Percentiles rank a stretch among this genome's conserved stretches.
Conservation (phyloP, 2,888 invertebrate genomes). For the Pterostichus niger region DNA sequence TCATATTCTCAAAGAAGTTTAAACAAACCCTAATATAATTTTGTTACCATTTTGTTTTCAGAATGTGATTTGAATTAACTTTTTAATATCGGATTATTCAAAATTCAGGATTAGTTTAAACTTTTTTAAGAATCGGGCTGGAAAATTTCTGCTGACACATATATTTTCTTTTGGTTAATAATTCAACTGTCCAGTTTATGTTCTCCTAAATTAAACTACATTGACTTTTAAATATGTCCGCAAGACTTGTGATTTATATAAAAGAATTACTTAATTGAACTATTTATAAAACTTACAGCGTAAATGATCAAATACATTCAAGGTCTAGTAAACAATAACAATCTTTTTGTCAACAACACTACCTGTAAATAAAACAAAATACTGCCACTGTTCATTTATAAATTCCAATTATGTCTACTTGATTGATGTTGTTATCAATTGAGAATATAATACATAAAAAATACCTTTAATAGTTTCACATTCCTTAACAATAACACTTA, state of each 20-base stretch:
- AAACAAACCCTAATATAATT: too few relatives aligned
- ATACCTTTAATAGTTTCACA: constrained; percentile 39
- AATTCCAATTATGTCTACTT: constrained; percentile 35
- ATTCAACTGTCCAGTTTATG: too few relatives aligned
- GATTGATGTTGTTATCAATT: constrained; percentile 38
- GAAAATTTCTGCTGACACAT: too few relatives aligned
- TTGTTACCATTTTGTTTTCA: too few relatives aligned
- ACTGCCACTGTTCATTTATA: constrained; percentile 15
- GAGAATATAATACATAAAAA: constrained; percentile 3
- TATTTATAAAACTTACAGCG: constrained; percentile 20
- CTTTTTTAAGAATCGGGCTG: too few relatives aligned
- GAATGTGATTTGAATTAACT: too few relatives aligned
- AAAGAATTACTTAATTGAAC: background rate
- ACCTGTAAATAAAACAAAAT: constrained; percentile 24
- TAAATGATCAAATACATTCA: constrained; percentile 9
- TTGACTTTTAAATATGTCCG: too few relatives aligned
- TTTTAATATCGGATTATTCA: too few relatives aligned
- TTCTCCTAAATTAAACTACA: too few relatives aligned
- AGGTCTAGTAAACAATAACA: constrained; percentile 36
- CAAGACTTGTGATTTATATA: background rate
- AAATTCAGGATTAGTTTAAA: too few relatives aligned
- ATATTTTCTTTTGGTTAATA: too few relatives aligned
- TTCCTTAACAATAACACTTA: constrained; percentile 44
- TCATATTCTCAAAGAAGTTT: too few relatives aligned
- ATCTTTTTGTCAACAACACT: background rate